A percentile compares a stretch with the other conserved stretches of the same genome.
Evolutionary conservation across 1,140 invertebrate species (phyloP).

Genomic region (Drosophila orena): DNA sequence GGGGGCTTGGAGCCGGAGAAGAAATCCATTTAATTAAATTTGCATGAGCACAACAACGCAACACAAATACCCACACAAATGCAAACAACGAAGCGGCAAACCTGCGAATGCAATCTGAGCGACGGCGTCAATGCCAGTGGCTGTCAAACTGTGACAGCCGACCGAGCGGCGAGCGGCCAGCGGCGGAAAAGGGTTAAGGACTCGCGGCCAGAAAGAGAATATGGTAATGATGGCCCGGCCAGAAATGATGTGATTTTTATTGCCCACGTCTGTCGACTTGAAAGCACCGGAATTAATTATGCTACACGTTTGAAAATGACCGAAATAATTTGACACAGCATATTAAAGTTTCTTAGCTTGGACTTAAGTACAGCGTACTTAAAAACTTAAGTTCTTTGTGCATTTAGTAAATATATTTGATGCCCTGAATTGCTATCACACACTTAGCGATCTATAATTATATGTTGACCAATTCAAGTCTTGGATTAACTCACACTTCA

Average conservation of each 20-base stretch:
- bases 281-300: slow-evolving; percentile 15
- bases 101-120: slow-evolving; percentile 44
- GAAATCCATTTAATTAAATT: slow-evolving; percentile 56
- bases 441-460: too few relatives aligned
- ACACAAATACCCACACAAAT: slow-evolving; percentile 30
- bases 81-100: slow-evolving; percentile 28
- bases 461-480: too few relatives aligned
- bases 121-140: slow-evolving; percentile 53
- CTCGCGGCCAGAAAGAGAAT: slow-evolving; percentile 23
- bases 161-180: neutral
- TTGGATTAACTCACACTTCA: too few relatives aligned
- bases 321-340: slow-evolving; percentile 1
- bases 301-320: slow-evolving; percentile 5
- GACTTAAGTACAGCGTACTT: too few relatives aligned
- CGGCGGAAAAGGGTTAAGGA: slow-evolving; percentile 26
- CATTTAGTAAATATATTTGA: neutral
- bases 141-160: slow-evolving; percentile 62
- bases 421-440: too few relatives aligned
- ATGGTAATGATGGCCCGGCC: slow-evolving; percentile 31
- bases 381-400: neutral
- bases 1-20: slow-evolving; percentile 4
- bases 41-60: slow-evolving; percentile 45
- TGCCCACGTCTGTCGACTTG: neutral
- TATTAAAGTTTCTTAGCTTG: neutral
- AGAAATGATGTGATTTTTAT: slow-evolving; percentile 23